Evolutionary conservation across 2,113 vertebrate species (phyloP), one percentile per base, ranked within the genome.

Genomic region (Trinectes maculatus): DNA sequence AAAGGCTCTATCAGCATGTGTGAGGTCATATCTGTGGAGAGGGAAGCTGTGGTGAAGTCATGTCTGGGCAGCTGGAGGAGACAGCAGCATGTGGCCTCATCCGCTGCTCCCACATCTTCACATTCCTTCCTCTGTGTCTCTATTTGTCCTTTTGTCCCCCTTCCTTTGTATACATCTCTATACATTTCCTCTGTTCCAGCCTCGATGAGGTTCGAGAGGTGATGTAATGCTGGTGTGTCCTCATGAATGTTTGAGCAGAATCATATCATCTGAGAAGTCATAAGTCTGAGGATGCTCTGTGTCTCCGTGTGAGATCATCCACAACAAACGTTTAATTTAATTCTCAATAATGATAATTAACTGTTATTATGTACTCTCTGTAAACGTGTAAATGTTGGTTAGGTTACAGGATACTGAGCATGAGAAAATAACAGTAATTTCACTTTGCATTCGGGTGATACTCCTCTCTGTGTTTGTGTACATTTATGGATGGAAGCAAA

Each of bases 171-270:
- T n/a, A n/a, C n/a, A n/a, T 37, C 42, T 6, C 58, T 51, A 10
- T 31, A 21, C 22, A 4, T 44, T 39, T 40, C 19, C 19, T 51
- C 66, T 69, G 31, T 68, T 64, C 19, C 55, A 10, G 25, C 36
- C 44, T 74, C 34, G 36, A 61, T 25, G 48, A 67, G 33, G 29
- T 67, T 6, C 18, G 58, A 52, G 64, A 37, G 56, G 48, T 85
- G 85, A 87, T 79, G 80, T 86, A 74, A 87, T 71, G 60, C 68
- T 82, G 77, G 79, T 88, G 67, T 82, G 65, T 37, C 1, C 58
- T 88, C 77, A 85, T 90, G 56, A 84, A 90, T 85, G 80, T 85
- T 87, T 85, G 71, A 85, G 53, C 16, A 48, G 70, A 82, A 68
- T n/a, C n/a, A n/a, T n/a, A n/a, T n/a, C n/a, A n/a, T n/a, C n/a